phyloP scores from a whole-genome alignment of 1,140 invertebrate genomes.

The Drosophila orosa region DNA sequence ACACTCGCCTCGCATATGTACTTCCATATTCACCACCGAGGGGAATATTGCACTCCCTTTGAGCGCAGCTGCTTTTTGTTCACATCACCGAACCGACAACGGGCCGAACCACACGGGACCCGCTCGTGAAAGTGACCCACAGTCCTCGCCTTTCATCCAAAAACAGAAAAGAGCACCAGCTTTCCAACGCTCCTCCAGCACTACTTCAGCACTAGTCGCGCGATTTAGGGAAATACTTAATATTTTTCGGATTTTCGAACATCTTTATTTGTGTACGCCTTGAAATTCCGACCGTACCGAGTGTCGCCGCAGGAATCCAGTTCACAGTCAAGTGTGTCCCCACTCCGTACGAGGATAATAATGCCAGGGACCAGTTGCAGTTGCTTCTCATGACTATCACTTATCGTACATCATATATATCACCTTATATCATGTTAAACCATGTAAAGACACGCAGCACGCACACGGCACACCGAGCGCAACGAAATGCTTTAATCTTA shows the following conservation, averaged over 20 bases:
- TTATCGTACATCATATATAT: background rate
- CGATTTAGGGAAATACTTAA: background rate
- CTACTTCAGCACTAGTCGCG: constrained; percentile 6
- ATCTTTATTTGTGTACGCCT: constrained; percentile 76
- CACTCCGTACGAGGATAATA: constrained; percentile 42
- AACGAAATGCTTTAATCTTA: constrained; percentile 6
- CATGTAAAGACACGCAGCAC: constrained; percentile 7
- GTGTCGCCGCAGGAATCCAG: constrained; percentile 21
- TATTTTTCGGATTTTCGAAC: constrained; percentile 57
- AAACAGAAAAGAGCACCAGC: constrained; percentile 11
- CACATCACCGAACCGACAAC: constrained; percentile 77
- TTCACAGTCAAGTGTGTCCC: constrained; percentile 32
- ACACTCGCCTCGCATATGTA: background rate
- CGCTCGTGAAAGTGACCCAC: constrained; percentile 9
- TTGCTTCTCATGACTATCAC: constrained; percentile 3
- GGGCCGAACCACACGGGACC: constrained; percentile 40
- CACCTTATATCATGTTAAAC: constrained; percentile 7
- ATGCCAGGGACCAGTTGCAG: constrained; percentile 25
- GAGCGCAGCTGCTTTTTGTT: constrained; percentile 74
- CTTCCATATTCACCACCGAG: background rate
- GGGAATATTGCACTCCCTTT: background rate
- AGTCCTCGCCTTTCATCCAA: constrained; percentile 18
- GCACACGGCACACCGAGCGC: constrained; percentile 15
- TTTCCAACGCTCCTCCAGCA: constrained; percentile 8
- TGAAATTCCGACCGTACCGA: constrained; percentile 45